Evolutionary conservation across 2,888 invertebrate species (phyloP), one percentile per base, ranked within the genome.

Genomic region (Smittia sp.): DNA sequence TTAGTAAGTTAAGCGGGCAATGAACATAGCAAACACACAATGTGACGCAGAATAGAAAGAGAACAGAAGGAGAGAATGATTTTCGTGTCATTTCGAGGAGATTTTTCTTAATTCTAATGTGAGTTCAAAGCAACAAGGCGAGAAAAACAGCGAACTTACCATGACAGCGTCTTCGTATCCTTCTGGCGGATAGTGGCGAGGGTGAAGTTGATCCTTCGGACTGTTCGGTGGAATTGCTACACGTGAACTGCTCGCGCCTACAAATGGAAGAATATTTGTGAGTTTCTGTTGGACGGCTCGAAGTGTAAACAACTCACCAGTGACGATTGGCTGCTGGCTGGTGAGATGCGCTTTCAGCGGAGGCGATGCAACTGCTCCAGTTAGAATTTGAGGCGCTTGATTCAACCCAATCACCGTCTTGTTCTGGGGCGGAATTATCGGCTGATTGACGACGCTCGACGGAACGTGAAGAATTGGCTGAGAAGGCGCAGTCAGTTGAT

Each of bases 221-320:
- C 87, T 88, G 15, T 22, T 68, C 75, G 86, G 81, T 15, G 89
- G 88, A 72, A 89, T 85, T 74, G 84, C 84, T 20, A 87, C 85
- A 75, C 87, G 84, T 25, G 86, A 82, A 75, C 80, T 80, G 39
- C 82, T 84, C 73, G 85, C 81, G 77, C 84, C 85, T 83, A 77
- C 38, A 75, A 78, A 54, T 69, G 67, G n/a, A 74, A 39, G 66
- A 62, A 22, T 41, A n/a, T 15, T 66, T 32, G 15, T 72, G 1
- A 38, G 9, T 3, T 11, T 27, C 66, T n/a, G 65, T 70, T 65
- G 66, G 25, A 74, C 52, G 20, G 3, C 39, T 13, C 9, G 13
- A 4, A 15, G 3, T 4, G 3, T 46, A 7, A 41, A 18, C 1
- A 46, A 67, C 74, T 74, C 78, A 82, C 83, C 85, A 66, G 84